Conservation (phyloP, 2,888 invertebrate species). For the Nipponacmea schrenckii region DNA sequence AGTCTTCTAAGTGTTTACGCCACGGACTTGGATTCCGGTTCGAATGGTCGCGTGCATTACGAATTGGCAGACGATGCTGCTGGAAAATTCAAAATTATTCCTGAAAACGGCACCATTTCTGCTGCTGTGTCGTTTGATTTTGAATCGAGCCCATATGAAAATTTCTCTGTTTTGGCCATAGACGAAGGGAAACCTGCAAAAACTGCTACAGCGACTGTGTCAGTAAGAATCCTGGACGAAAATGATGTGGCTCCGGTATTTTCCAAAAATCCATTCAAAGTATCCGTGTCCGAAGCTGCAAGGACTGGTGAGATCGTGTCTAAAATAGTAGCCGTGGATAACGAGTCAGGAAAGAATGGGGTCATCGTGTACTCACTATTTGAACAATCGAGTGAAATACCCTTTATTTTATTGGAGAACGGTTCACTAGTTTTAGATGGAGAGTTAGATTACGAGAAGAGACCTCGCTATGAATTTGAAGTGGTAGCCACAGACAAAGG, state of each 20-base stretch:
- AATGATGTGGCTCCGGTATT: slow-evolving; percentile 56
- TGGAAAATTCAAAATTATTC: slow-evolving; percentile 44
- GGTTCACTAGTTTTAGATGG: slow-evolving; percentile 46
- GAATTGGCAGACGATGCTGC: slow-evolving; percentile 42
- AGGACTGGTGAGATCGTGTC: slow-evolving; percentile 39
- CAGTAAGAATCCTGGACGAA: slow-evolving; percentile 43
- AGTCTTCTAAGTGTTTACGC: slow-evolving; percentile 52
- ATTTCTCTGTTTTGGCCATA: slow-evolving; percentile 48
- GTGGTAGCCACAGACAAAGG: slow-evolving; percentile 57
- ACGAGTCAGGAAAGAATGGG: slow-evolving; percentile 49
- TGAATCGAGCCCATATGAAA: slow-evolving; percentile 41
- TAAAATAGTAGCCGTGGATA: slow-evolving; percentile 44
- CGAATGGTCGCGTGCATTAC: slow-evolving; percentile 43
- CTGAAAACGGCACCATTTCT: slow-evolving; percentile 44
- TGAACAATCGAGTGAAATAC: slow-evolving; percentile 19
- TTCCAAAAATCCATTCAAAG: slow-evolving; percentile 39
- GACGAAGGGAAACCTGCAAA: slow-evolving; percentile 47
- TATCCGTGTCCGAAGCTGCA: slow-evolving; percentile 46
- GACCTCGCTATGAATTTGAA: slow-evolving; percentile 43
- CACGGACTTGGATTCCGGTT: slow-evolving; percentile 49
- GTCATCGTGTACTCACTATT: slow-evolving; percentile 29
- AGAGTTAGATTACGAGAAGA: slow-evolving; percentile 49
- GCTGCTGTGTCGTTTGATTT: slow-evolving; percentile 50
- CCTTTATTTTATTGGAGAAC: slow-evolving; percentile 46
- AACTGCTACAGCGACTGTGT: slow-evolving; percentile 44